Evolutionary conservation across 2,797 vertebrate species (phyloP), one percentile per base, ranked within the genome.

Genomic region (Ctenochaetus hawaiiensis): DNA sequence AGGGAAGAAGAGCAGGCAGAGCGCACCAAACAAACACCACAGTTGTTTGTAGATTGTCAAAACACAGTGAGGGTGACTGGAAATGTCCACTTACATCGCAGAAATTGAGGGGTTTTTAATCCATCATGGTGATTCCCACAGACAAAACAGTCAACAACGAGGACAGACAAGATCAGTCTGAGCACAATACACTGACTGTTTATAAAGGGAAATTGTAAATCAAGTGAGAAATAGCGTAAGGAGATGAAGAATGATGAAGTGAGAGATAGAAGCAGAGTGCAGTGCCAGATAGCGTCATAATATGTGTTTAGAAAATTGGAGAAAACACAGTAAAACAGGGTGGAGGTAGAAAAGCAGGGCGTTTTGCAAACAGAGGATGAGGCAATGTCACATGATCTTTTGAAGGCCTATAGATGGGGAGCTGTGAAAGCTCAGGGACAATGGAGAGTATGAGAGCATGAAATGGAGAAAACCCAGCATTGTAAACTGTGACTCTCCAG

Each of bases 391-490:
- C 83, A 81, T 86, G 86, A 85, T 83, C 67, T 70, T 70, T 69
- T 78, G 70, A 84, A 88, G 76, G 53, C 23, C 12, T 58, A 14
- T 57, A 67, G 82, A 88, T 54, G 71, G 76, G 71, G 79, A 82
- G 84, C 78, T 78, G 82, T 86, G 84, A 80, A 87, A 77, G 79
- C 86, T 81, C 1, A 30, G 80, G 87, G 83, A 91, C 89, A 91
- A 86, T 81, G 84, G 75, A 87, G 87, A 84, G 85, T 85, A 86
- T 84, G 89, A 89, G 83, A 88, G 88, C 85, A 90, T 88, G 80
- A 82, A 82, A 86, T 84, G 84, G 88, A 89, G 89, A 88, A 77
- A 86, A 82, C 85, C 85, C 89, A 85, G 78, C 82, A 69, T 83
- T 85, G 75, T 82, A 78, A 87, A 87, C 77, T 61, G 83, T 52